phyloP scores from a whole-genome alignment of 37 sponge, comb jelly and placozoan genomes.

The Spongilla lacustris region DNA sequence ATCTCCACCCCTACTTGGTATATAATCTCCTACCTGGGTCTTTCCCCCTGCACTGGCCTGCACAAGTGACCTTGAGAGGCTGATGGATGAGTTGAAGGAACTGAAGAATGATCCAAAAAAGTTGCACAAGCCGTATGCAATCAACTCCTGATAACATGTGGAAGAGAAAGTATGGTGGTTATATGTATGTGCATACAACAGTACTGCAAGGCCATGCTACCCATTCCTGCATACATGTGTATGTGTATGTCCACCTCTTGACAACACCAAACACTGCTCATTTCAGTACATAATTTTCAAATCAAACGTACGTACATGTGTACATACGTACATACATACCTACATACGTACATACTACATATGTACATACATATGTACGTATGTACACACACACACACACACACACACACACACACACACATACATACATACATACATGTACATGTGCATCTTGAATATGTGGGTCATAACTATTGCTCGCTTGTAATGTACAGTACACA shows the following conservation, averaged over 20 bases:
- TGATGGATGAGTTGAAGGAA: constrained; percentile 46
- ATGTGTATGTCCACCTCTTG: too few relatives aligned
- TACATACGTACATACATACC: not conserved
- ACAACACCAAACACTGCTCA: too few relatives aligned
- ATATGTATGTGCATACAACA: too few relatives aligned
- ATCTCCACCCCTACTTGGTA: too few relatives aligned
- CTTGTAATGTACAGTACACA: not conserved
- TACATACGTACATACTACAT: not conserved
- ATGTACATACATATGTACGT: not conserved
- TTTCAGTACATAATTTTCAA: not conserved
- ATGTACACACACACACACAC: not conserved
- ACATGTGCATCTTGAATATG: not conserved
- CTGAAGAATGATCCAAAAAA: constrained; percentile 70
- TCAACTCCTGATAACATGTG: constrained; percentile 52
- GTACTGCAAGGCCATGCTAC: not conserved
- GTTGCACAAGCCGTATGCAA: constrained; percentile 76
- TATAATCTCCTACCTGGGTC: constrained; percentile 54
- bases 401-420: not conserved
- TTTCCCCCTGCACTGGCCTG: constrained; percentile 68
- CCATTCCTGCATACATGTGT: too few relatives aligned
- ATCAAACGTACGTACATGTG: not conserved
- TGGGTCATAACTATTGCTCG: not conserved
- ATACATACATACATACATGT: not conserved
- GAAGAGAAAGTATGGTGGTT: not conserved
- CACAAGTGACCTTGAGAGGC: constrained; percentile 66